These are phyloP conservation scores for Spodoptera frugiperda DNA, from an alignment of 1,140 invertebrate genomes.

Conservation along the genomic window DNA sequence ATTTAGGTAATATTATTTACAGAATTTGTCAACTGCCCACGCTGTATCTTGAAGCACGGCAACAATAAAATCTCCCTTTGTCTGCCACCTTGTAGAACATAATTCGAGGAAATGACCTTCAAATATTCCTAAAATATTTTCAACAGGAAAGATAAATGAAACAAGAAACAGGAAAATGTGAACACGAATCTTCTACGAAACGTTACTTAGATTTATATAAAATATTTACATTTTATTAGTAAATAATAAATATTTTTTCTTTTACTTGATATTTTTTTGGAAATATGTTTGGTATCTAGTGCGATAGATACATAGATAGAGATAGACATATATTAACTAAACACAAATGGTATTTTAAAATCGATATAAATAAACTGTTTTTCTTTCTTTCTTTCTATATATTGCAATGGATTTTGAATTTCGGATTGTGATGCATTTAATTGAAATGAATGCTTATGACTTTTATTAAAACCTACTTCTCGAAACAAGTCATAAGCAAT, in stretches of 20 bases:
- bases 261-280: background rate
- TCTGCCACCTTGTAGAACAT: background rate
- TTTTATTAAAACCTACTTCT: too few species aligned
- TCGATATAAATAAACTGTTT: too few species aligned
- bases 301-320: too few species aligned
- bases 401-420: too few species aligned
- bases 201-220: background rate
- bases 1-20: background rate
- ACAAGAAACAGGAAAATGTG: conserved; percentile 15
- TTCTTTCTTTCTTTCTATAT: too few species aligned
- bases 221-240: conserved; percentile 5
- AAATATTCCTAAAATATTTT: conserved; percentile 34
- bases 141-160: conserved; percentile 18
- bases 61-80: background rate
- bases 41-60: background rate
- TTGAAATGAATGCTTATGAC: too few species aligned
- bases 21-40: conserved; percentile 1
- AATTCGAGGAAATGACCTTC: conserved; percentile 16
- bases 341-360: too few species aligned
- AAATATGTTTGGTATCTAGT: too few species aligned
- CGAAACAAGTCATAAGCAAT: too few species aligned
- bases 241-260: conserved; percentile 7
- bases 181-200: conserved; percentile 8
- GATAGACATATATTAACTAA: too few species aligned
- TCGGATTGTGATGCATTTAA: too few species aligned